Percentiles rank a stretch among this genome's conserved stretches.
These are phyloP conservation scores for Paedocypris micromegethes DNA, from an alignment of 2,797 vertebrate genomes.

Conservation along the genomic window DNA sequence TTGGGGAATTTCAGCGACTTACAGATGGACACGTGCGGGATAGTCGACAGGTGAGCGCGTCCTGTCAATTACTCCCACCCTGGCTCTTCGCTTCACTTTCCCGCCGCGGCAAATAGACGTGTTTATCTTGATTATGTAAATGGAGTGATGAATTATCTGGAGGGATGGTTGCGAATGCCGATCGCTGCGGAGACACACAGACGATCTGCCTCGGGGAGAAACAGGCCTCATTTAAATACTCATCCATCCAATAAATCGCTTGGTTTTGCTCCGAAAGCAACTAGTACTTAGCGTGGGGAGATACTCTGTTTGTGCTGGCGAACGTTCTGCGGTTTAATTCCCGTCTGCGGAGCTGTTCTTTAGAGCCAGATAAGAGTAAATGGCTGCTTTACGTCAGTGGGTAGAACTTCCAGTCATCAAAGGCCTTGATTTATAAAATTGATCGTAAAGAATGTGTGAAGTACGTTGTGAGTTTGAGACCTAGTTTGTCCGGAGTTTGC, in stretches of 20 bases:
- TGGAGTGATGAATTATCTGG: slow-evolving; percentile 22
- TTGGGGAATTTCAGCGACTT: slow-evolving; percentile 84
- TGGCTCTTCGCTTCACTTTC: neutral
- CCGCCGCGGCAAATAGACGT: neutral
- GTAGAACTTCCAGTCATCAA: too few relatives aligned
- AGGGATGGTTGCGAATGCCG: slow-evolving; percentile 21
- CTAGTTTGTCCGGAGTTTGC: too few relatives aligned
- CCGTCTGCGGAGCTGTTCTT: too few relatives aligned
- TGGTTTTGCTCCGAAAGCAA: neutral
- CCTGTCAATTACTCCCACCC: slow-evolving; percentile 1
- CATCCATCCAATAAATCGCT: neutral
- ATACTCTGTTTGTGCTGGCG: neutral
- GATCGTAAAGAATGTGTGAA: too few relatives aligned
- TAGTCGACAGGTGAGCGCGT: slow-evolving; percentile 79
- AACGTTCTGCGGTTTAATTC: too few relatives aligned
- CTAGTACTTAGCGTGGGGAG: neutral
- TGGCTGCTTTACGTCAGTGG: too few relatives aligned
- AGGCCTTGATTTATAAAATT: too few relatives aligned
- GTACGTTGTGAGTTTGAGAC: too few relatives aligned
- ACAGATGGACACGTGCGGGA: slow-evolving; percentile 86
- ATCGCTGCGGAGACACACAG: slow-evolving; percentile 4
- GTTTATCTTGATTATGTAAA: slow-evolving; percentile 28
- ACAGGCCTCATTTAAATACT: slow-evolving; percentile 5
- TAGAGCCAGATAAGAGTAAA: too few relatives aligned
- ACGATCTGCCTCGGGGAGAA: neutral